A percentile compares a stretch with the other conserved stretches of the same genome.
Evolutionary conservation across 2,888 invertebrate species (phyloP).

Genomic region (Yponomeuta malinellus): DNA sequence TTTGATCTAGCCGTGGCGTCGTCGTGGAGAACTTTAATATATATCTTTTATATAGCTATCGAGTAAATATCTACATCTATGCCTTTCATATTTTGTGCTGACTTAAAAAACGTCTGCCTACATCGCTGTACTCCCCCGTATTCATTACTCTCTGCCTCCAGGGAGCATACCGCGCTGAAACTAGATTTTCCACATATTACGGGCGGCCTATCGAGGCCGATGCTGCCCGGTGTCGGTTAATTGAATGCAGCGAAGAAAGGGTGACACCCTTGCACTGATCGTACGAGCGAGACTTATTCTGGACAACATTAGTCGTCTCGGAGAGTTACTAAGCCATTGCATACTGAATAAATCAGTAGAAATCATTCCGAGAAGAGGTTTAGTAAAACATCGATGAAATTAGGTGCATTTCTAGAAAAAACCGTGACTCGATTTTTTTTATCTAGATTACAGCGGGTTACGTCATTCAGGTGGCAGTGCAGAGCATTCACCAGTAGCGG

Average conservation of each 20-base stretch:
- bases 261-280: constrained; percentile 33
- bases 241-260: constrained; percentile 45
- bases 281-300: not conserved
- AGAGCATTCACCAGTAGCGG: no score
- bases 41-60: no score
- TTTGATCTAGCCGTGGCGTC: no score
- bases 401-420: no score
- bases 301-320: not conserved
- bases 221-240: constrained; percentile 40
- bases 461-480: no score
- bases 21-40: no score
- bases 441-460: no score
- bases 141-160: not conserved
- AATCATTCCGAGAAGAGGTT: not conserved
- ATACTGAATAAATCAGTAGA: not conserved
- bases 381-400: not conserved
- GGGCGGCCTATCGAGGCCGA: constrained; percentile 18
- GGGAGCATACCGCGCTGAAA: not conserved
- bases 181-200: constrained; percentile 6
- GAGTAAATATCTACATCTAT: no score
- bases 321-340: not conserved
- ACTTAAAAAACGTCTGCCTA: not conserved
- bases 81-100: no score
- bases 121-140: not conserved
- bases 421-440: no score